phyloP scores from a whole-genome alignment of 2,797 vertebrate species.

The Chaenodraco wilsoni region DNA sequence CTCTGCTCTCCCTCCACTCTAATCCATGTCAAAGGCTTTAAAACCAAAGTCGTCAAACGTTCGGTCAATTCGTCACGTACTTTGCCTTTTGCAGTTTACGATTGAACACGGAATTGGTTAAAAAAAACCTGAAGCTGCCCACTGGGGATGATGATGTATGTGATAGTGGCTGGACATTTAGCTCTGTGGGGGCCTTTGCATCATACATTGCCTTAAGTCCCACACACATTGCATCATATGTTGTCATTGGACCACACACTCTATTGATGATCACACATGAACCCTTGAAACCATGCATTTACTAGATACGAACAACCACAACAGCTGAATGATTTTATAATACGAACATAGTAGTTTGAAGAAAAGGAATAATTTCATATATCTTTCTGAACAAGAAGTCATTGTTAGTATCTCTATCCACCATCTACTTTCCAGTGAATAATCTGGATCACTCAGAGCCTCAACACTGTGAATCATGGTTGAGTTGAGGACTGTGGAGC shows the following conservation, averaged over 20 bases:
- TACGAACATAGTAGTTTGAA: neutral
- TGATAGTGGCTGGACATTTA: slow-evolving; percentile 26
- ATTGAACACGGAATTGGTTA: slow-evolving; percentile 62
- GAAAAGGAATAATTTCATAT: slow-evolving; percentile 12
- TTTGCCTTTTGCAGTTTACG: slow-evolving; percentile 69
- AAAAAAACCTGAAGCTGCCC: slow-evolving; percentile 53
- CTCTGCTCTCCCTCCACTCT: slow-evolving; percentile 40
- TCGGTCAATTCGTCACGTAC: slow-evolving; percentile 67
- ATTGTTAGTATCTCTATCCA: slow-evolving; percentile 49
- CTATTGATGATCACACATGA: slow-evolving; percentile 10
- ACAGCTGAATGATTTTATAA: neutral
- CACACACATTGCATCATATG: slow-evolving; percentile 26
- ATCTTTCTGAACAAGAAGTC: neutral
- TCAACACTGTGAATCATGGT: slow-evolving; percentile 73
- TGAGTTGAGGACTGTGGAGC: slow-evolving; percentile 66
- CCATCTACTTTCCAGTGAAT: slow-evolving; percentile 62
- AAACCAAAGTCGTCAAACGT: slow-evolving; percentile 64
- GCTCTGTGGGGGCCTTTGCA: slow-evolving; percentile 48
- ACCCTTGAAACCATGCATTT: slow-evolving; percentile 7
- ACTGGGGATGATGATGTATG: slow-evolving; percentile 61
- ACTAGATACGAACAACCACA: neutral
- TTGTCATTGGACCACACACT: slow-evolving; percentile 5
- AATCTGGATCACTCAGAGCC: slow-evolving; percentile 57
- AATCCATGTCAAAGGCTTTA: slow-evolving; percentile 55
- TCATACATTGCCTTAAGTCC: slow-evolving; percentile 52